These are phyloP conservation scores for Myotis daubentonii DNA, from an alignment of 2,797 vertebrate genomes.

Conservation along the genomic window DNA sequence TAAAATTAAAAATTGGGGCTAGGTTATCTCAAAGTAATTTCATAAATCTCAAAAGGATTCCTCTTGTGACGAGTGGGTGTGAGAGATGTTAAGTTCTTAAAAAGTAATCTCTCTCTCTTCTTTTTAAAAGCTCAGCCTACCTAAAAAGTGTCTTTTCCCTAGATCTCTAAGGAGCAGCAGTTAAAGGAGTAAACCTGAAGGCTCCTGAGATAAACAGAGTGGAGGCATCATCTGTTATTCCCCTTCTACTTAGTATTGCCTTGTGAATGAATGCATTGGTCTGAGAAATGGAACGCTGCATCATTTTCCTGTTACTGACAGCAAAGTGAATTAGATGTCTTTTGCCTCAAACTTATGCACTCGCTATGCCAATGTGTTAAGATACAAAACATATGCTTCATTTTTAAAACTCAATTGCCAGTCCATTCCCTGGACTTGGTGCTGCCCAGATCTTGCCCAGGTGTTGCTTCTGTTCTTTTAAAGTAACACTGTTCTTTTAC, in stretches of 20 bases:
- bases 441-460: background rate
- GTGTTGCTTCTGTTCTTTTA: background rate
- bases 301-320: slow-evolving; percentile 50
- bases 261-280: background rate
- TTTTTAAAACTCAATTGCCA: slow-evolving; percentile 30
- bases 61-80: background rate
- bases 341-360: slow-evolving; percentile 36
- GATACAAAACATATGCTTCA: background rate
- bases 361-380: slow-evolving; percentile 50
- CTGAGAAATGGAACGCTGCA: background rate
- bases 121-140: background rate
- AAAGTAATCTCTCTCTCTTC: slow-evolving; percentile 37
- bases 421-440: background rate
- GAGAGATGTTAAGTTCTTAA: background rate
- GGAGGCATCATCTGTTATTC: background rate
- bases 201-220: background rate
- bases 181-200: background rate
- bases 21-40: background rate
- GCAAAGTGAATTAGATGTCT: slow-evolving; percentile 40
- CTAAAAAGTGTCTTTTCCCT: background rate
- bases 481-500: slow-evolving; percentile 53
- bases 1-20: slow-evolving; percentile 1
- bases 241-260: background rate
- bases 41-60: background rate
- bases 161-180: background rate